These are phyloP conservation scores for Phaonia tiefii DNA, from an alignment of 2,888 invertebrate species.

Conservation along the genomic window DNA sequence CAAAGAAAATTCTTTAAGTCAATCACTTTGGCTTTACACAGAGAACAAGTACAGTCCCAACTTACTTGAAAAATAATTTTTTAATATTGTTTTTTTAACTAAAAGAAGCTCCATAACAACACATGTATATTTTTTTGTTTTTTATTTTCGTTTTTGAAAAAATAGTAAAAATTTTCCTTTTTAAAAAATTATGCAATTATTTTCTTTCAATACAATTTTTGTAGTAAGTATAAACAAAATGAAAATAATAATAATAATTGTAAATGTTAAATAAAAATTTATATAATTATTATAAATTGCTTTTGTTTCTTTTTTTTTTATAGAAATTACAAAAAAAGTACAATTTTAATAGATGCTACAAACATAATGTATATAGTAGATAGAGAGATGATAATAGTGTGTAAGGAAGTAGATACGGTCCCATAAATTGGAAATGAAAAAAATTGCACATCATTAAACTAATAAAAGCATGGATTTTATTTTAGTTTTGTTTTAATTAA, in stretches of 20 bases:
- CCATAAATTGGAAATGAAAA: conserved; percentile 52
- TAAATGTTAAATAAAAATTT: conserved; percentile 51
- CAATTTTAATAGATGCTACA: conserved; percentile 51
- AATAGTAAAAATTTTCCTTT: conserved; percentile 66
- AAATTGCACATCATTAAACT: conserved; percentile 67
- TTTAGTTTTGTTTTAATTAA: conserved; percentile 42
- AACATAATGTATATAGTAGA: conserved; percentile 20
- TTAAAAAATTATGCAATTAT: conserved; percentile 65
- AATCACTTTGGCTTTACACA: too few relatives aligned
- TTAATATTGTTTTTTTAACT: too few relatives aligned
- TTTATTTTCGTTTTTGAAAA: conserved; percentile 66
- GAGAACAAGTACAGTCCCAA: too few relatives aligned
- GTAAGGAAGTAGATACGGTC: conserved; percentile 25
- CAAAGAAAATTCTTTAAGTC: too few relatives aligned
- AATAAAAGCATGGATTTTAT: conserved; percentile 63
- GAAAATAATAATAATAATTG: conserved; percentile 41
- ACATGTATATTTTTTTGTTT: conserved; percentile 51
- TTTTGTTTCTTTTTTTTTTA: conserved; percentile 44
- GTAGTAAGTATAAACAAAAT: conserved; percentile 54
- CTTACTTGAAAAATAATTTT: too few relatives aligned
- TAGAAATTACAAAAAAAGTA: conserved; percentile 58
- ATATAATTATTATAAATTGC: conserved; percentile 54
- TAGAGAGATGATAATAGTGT: too few relatives aligned
- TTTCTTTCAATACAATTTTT: conserved; percentile 55
- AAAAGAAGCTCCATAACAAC: background rate